Evolutionary conservation across 2,797 vertebrate species (phyloP), one percentile per base, ranked within the genome.

Genomic region (Austrolebias charrua): DNA sequence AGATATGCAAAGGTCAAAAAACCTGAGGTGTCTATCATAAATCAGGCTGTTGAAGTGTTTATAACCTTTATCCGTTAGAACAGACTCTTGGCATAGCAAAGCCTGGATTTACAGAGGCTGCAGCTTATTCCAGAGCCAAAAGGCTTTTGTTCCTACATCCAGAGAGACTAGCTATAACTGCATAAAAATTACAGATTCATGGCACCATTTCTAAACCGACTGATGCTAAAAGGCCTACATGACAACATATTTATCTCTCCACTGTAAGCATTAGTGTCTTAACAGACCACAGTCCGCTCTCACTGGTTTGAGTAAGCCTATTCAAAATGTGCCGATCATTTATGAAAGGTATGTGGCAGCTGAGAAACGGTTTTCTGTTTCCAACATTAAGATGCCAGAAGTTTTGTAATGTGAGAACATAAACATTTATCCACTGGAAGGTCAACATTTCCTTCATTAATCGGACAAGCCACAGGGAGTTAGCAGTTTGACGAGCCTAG

Each of bases 1-100:
- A 90, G 90, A 93, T 93, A 93, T 93, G 91, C 92, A 93, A 92
- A 93, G 92, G 92, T 93, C 91, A 92, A 87, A 92, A 92, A 93
- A 92, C 89, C 90, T 86, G 87, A 85, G 89, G 91, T 93, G 91
- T 93, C 91, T 85, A 84, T 92, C 91, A 90, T 93, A 92, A 93
- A 93, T 94, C 92, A 92, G 86, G 75, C 80, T 63, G 80, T 63
- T 90, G 91, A 93, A 92, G 89, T 93, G 92, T 92, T 93, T 92
- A 92, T 90, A 93, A 92, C 89, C 90, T 91, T 92, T 91, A 93
- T 93, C 91, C 85, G 75, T 91, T 88, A 83, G 87, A 91, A 80
- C 91, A 91, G 90, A 91, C 88, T 89, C 87, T 90, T 93, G 91
- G 93, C 91, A 92, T 82, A 86, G 87, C 83, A 35, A 72, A 82